Base-by-base conservation (phyloP, 2,113 vertebrate species). In the Macquaria ambigua region DNA sequence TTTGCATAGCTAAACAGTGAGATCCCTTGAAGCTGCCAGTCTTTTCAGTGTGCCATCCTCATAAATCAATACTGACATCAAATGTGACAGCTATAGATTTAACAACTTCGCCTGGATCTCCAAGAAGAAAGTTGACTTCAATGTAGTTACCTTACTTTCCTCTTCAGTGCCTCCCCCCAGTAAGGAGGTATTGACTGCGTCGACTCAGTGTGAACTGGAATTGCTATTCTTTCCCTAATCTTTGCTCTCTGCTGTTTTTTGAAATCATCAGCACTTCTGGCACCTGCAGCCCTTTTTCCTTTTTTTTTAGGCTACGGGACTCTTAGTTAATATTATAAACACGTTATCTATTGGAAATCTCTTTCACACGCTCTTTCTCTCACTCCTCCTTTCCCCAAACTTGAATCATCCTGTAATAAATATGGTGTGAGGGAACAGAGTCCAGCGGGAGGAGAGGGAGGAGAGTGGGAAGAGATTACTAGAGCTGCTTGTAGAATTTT, bases 1-100 rank as follows among this genome's bases (percentile, higher is more conserved):
- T 94, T 93, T 95, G 94, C 95, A 96, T 95, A 85, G 85, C 89
- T 94, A 94, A 95, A 93, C 89, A 93, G 89, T 25, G 87, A 74
- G 90, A 91, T 90, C 84, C 89, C 89, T 89, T 83, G 84, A 93
- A 92, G 88, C 91, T 89, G 92, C 89, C 83, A 90, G 87, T 90
- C 82, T 89, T 80, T 94, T 87, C 82, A 66, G 20, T 74, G 85
- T 89, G 92, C 92, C 89, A 88, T 79, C 83, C 89, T 85, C 74
- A 83, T 82, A 87, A 93, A 95, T 95, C 95, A 93, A 94, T 95
- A 90, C 75, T 8, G 61, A 87, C 93, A 95, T 95, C 93, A 93
- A 91, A 94, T 87, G 88, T 92, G 90, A 93, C 91, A 93, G 87
- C 85, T 91, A 93, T 93, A 91, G 92, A 91, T 95, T 94, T 81